A percentile compares a stretch with the other conserved stretches of the same genome.
These are phyloP conservation scores for Dolomedes plantarius DNA, from an alignment of 2,888 invertebrate genomes.

Conservation along the genomic window DNA sequence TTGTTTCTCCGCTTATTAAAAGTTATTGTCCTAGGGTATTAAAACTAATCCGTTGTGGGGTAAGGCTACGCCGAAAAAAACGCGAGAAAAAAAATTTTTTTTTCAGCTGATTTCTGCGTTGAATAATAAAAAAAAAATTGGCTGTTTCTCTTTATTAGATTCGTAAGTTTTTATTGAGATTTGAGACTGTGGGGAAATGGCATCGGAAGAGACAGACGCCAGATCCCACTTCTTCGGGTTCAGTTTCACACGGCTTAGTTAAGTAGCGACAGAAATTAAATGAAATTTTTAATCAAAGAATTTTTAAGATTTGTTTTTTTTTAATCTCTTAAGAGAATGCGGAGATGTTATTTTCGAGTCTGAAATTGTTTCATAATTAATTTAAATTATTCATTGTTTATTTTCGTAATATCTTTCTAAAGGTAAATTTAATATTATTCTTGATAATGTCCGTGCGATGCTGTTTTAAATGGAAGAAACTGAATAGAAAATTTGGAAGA, in stretches of 20 bases:
- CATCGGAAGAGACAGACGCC: not conserved
- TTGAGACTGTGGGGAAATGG: conserved; percentile 4
- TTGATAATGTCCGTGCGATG: no score
- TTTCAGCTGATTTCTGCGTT: not conserved
- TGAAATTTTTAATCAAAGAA: conserved; percentile 57
- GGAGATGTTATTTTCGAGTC: not conserved
- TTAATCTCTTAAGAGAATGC: conserved; percentile 51
- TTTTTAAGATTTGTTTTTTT: conserved; percentile 39
- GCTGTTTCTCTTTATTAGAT: not conserved
- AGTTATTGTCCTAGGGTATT: conserved; percentile 56
- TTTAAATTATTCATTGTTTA: no score
- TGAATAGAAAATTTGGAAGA: no score
- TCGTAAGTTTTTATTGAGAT: conserved; percentile 15
- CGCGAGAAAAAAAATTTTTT: not conserved
- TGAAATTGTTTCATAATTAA: not conserved
- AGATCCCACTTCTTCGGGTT: not conserved
- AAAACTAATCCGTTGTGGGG: conserved; percentile 60
- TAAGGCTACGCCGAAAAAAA: not conserved
- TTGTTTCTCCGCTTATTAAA: conserved; percentile 62
- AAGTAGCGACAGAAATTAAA: not conserved
- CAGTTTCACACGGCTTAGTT: not conserved
- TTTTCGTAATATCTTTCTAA: no score
- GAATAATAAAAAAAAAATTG: not conserved
- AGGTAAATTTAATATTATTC: no score
- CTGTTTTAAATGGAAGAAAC: no score